Base-by-base conservation (phyloP, 2,113 vertebrate species). In the Etheostoma spectabile region DNA sequence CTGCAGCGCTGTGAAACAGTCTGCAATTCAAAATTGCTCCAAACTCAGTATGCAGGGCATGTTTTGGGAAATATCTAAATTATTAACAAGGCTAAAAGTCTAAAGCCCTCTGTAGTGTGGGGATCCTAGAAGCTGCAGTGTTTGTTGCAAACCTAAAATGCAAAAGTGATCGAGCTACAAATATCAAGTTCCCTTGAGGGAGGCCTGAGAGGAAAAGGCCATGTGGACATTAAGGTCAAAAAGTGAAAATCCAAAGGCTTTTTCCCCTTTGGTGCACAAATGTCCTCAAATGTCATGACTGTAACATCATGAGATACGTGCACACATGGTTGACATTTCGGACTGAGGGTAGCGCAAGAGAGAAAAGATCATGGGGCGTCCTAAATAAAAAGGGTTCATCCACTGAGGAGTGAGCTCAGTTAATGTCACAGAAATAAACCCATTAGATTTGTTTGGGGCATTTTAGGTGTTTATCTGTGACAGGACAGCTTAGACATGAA, bases 281-380 rank as follows among this genome's bases (percentile, higher is more conserved):
- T 56, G 53, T 78, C 57, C 62, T 65, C 21, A 84, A 79, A 84
- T 78, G 70, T 79, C 80, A 74, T 2, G 55, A 64, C 30, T 21
- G 11, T 35, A 13, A 19, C 5, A 71, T 63, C 11, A 63, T 24
- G 60, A 38, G 46, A 27, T 22, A 5, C 33, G 57, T 67, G 67
- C 21, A 24, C n/a, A 73, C 13, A 10, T 11, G 27, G 49, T 4
- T 61, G 72, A 73, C 67, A 55, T 62, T 73, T 72, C 2, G n/a
- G 51, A 38, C 61, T 53, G 38, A 65, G 60, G 68, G 53, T 21
- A 49, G 35, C 68, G 38, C 48, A 8, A 51, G 56, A 77, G 27
- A 42, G 59, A 65, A 24, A 14, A 46, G 49, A 18, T 45, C 15
- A 66, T 0, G 6, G 42, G n/a, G 46, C 64, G 33, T 21, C 16